Evolutionary conservation across 2,888 invertebrate genomes (phyloP), one percentile per base, ranked within the genome.

Genomic region (Amblyjoppa fuscipennis): DNA sequence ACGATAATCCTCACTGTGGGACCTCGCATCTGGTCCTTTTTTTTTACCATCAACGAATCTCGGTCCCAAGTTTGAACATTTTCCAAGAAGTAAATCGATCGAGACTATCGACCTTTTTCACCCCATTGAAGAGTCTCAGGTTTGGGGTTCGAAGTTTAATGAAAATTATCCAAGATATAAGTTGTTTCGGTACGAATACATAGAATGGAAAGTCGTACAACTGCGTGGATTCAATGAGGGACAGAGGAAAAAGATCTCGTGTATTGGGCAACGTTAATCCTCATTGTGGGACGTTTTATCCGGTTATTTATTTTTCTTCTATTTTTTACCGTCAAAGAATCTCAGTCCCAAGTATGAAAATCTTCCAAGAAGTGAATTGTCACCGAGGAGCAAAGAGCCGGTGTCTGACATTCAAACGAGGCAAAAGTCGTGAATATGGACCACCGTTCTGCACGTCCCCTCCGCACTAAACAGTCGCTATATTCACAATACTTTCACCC

Each of bases 351-450:
- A 34, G 34, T 34, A 34, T 6, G 7, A 34, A 6, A 41, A 41
- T 41, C 0, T 41, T 41, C 11, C 41, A 41, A 41, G 11, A 11
- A 41, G 41, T 11, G 11, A 41, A 11, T 41, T 41, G 41, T 74
- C 25, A 9, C 20, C 5, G 6, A 69, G 25, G 25, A 25, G 16
- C n/a, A 6, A 20, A 25, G 2, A 25, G 7, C 25, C 9, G 9
- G 9, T 7, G 25, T 53, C 20, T 13, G n/a, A 9, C 25, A 68
- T 28, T 73, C 59, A 81, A 81, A 77, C 68, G 9, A 11, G 11
- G 11, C 2, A 41, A 41, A 11, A 11, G 41, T 2, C 11, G 11
- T 41, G 11, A 41, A 41, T 41, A 41, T 4, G 20, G 16, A 56
- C 53, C 53, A 56, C 20, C n/a, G 7, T 49, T 49, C 16, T 16